These are phyloP conservation scores for Borostomias antarcticus DNA, from an alignment of 2,797 vertebrate species.

Conservation along the genomic window DNA sequence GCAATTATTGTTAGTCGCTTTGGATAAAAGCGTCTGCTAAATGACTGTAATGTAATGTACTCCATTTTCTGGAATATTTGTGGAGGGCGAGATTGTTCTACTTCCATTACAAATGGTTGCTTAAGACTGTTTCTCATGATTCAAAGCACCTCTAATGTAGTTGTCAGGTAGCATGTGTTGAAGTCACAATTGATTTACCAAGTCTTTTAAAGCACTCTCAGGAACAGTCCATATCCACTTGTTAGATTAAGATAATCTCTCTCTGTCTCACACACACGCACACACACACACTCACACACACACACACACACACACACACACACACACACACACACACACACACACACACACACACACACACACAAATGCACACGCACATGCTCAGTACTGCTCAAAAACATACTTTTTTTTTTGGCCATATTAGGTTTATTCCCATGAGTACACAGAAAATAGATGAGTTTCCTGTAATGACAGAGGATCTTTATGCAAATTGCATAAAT, in stretches of 20 bases:
- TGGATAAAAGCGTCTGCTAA: too few relatives aligned
- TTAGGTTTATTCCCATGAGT: conserved; percentile 77
- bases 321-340: not conserved
- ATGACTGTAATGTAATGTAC: too few relatives aligned
- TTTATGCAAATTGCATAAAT: conserved; percentile 62
- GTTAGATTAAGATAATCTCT: not conserved
- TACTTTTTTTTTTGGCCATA: conserved; percentile 65
- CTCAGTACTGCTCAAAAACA: too few relatives aligned
- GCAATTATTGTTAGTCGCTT: too few relatives aligned
- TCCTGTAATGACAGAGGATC: conserved; percentile 59
- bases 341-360: conserved; percentile 6
- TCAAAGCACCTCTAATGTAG: conserved; percentile 44
- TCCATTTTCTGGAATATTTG: conserved; percentile 33
- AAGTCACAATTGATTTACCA: conserved; percentile 25
- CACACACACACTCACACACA: not conserved
- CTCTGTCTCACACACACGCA: not conserved
- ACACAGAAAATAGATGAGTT: conserved; percentile 72
- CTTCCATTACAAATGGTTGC: conserved; percentile 38
- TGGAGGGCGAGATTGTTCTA: conserved; percentile 39
- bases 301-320: not conserved
- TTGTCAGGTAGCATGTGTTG: conserved; percentile 44
- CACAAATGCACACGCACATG: conserved; percentile 49
- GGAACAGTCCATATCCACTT: not conserved
- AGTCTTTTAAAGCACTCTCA: conserved; percentile 3
- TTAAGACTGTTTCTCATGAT: conserved; percentile 33